A percentile compares a stretch with the other conserved stretches of the same genome.
Evolutionary conservation across 1,140 invertebrate species (phyloP).

Genomic region (Dinoponera quadriceps): DNA sequence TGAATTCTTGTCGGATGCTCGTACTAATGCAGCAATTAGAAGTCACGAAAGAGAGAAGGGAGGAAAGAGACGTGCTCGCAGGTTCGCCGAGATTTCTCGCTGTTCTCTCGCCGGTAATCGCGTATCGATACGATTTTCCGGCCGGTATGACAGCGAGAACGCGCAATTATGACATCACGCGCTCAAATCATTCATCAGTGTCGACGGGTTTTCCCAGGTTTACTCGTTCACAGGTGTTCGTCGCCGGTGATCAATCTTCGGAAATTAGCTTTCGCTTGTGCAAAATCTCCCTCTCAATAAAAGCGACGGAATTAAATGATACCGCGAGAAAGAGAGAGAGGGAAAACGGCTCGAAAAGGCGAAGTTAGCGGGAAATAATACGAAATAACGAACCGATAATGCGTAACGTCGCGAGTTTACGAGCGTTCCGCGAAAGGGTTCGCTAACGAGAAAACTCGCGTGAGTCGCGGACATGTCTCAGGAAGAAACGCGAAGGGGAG

Average conservation of each 20-base stretch:
- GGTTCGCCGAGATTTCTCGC: constrained; percentile 20
- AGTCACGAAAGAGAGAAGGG: background rate
- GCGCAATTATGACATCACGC: constrained; percentile 54
- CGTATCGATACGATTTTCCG: constrained; percentile 11
- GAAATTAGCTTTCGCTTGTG: constrained; percentile 48
- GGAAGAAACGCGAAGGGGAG: background rate
- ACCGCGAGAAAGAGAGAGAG: background rate
- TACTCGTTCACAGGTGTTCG: constrained; percentile 28
- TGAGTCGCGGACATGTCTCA: constrained; percentile 3
- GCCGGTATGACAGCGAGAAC: constrained; percentile 2
- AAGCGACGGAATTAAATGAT: background rate
- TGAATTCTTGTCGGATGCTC: background rate
- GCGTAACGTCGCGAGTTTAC: background rate
- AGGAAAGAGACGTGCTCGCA: background rate
- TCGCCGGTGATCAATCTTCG: constrained; percentile 51
- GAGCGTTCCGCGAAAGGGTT: background rate
- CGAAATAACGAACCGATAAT: constrained; percentile 32
- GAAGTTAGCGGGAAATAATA: constrained; percentile 21
- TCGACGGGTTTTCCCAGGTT: constrained; percentile 41
- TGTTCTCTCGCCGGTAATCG: background rate
- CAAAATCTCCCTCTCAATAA: constrained; percentile 14
- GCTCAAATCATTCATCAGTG: constrained; percentile 59
- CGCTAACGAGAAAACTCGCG: constrained; percentile 22
- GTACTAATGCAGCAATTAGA: background rate
- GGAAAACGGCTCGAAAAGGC: constrained; percentile 23